Evolutionary conservation across 2,113 vertebrate species (phyloP), one percentile per base, ranked within the genome.

Genomic region (Osmerus eperlanus): DNA sequence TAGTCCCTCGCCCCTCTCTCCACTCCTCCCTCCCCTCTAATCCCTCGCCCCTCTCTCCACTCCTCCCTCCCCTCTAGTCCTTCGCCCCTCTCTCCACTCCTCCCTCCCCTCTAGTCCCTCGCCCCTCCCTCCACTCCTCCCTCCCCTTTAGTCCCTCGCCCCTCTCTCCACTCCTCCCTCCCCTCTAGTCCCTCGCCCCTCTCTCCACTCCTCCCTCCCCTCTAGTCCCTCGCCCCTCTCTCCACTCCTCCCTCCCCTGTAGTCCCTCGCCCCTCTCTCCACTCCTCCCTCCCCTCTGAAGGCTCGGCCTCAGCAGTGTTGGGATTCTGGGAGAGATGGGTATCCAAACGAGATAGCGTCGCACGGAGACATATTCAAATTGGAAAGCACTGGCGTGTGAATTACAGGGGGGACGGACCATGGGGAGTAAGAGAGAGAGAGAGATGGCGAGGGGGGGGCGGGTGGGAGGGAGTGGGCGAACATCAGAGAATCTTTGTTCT

Each of bases 341-440:
- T 9, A 19, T 58, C 15, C 54, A 9, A 36, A 55, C 56, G 23
- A 54, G 66, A 52, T 23, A 6, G 21, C 23, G 60, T 12, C 19
- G 62, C 62, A 11, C 29, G 8, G 29, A 64, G 61, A 64, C 29
- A 32, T 74, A 73, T 56, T 72, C 55, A 74, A 79, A 63, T 71
- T 23, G 32, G 59, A 75, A 81, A 72, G 71, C 68, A 79, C 16
- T 29, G 16, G 62, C 15, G 15, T 64, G 75, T 73, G 4, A 32
- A 72, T 81, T 72, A 70, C 16, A 25, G 67, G 13, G 47, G 70
- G 53, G 47, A 28, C 59, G n/a, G 19, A 41, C 67, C 62, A 11
- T 36, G 15, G 23, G 62, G 29, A 18, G 13, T 25, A 25, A 3
- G 21, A 62, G 62, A 65, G 70, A 60, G 9, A 19, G 36, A 60